Base-by-base conservation (phyloP, 2,797 vertebrate genomes). In the Garrulus glandarius region DNA sequence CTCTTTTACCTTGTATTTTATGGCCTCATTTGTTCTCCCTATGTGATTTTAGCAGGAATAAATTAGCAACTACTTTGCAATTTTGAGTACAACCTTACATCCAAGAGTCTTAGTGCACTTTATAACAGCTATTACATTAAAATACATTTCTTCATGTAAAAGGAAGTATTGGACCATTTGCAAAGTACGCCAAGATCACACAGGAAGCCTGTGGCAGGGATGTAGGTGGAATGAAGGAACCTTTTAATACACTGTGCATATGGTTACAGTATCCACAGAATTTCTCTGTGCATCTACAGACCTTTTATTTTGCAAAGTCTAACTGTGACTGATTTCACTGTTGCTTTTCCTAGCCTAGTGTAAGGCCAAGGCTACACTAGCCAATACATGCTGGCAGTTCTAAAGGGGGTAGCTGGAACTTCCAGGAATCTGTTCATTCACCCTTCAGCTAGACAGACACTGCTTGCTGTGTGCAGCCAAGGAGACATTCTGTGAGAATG, bases 321-420 rank as follows among this genome's bases (percentile, higher is more conserved):
- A 26, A 5, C 16, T n/a, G 29, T 37, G 65, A 46, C 46, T 39
- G 53, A 57, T 86, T 70, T 65, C 36, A 29, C n/a, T 50, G 39
- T 8, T 60, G 26, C 29, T 84, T 69, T 83, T 81, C 24, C 43
- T n/a, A 87, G 37, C 9, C 43, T 27, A 16, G 6, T 11, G 29
- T 18, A 12, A 92, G 34, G 39, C 34, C 64, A 53, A 80, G 69
- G 23, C 60, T 29, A 4, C 0, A 0, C 30, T 61, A 78, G 11
- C 23, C 27, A 24, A 8, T 5, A 6, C 2, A 2, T 0, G 1
- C n/a, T 9, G 26, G 72, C 16, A 60, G 1, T 37, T 64, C 1
- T 10, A 15, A 44, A 24, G 49, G 60, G 67, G 16, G 21, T 34
- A 15, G 55, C 32, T 84, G 1, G 12, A 24, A 47, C 29, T 84